Conservation (phyloP, 2,888 invertebrate genomes). For the Antitype chi region DNA sequence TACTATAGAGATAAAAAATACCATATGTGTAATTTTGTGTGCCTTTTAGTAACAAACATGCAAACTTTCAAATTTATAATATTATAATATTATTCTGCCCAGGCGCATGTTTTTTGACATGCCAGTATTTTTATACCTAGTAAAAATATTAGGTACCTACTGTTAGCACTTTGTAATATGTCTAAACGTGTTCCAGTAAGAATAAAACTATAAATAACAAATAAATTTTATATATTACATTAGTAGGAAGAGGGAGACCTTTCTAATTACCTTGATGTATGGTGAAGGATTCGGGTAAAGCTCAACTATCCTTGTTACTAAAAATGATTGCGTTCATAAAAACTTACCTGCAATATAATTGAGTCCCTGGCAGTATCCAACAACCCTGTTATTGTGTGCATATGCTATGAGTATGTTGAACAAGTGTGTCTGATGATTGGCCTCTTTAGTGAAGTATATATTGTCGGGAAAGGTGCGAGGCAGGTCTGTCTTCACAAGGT, state of each 20-base stretch:
- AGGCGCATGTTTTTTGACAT: not conserved
- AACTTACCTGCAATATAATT: conserved; percentile 96
- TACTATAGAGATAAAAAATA: no score
- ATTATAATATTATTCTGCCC: not conserved
- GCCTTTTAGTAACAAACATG: no score
- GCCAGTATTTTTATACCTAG: not conserved
- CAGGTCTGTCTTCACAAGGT: conserved; percentile 96
- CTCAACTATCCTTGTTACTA: not conserved
- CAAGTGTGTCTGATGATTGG: conserved; percentile 94
- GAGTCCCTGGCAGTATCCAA: conserved; percentile 98
- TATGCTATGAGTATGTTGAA: conserved; percentile 97
- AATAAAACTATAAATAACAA: conserved; percentile 46
- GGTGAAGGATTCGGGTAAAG: not conserved
- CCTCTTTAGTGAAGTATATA: conserved; percentile 95
- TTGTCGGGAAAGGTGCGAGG: conserved; percentile 99
- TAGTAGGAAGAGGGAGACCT: no score
- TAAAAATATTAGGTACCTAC: not conserved
- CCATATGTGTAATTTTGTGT: no score
- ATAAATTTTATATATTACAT: no score
- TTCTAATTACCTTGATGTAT: not conserved
- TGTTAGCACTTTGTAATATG: conserved; percentile 1
- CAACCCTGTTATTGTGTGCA: conserved; percentile 96
- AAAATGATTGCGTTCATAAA: not conserved
- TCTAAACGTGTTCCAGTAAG: conserved; percentile 30
- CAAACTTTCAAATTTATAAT: no score